Conservation (phyloP, 2,113 vertebrate genomes). For the Zapus hudsonius region DNA sequence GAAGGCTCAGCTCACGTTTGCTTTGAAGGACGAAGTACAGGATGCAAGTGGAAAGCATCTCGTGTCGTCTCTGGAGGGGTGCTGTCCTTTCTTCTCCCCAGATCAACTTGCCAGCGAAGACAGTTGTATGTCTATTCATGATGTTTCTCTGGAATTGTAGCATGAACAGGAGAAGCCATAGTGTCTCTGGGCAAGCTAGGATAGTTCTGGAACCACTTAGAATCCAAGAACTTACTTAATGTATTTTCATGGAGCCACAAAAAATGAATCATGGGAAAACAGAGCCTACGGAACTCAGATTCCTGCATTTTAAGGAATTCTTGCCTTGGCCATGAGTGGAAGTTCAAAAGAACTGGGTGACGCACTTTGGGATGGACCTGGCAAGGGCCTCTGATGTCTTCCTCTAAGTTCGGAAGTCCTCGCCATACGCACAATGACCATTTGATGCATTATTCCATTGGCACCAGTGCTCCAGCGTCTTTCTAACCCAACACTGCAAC, state of each 20-base stretch:
- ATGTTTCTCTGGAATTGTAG: not conserved
- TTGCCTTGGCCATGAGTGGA: conserved; percentile 51
- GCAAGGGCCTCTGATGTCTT: not conserved
- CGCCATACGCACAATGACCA: not conserved
- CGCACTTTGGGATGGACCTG: conserved; percentile 50
- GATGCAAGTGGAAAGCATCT: not conserved
- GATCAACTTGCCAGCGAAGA: not conserved
- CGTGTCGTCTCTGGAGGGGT: rapidly evolving
- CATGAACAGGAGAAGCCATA: not conserved
- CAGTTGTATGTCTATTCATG: not conserved
- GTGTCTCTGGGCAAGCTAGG: not conserved
- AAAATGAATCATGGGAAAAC: not conserved
- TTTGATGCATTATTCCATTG: conserved; percentile 20
- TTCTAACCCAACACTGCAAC: conserved; percentile 34
- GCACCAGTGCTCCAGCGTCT: not conserved
- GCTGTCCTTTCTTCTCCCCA: not conserved
- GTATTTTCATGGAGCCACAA: conserved; percentile 24
- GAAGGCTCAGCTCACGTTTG: not conserved
- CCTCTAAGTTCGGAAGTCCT: conserved; percentile 14
- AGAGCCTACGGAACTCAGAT: conserved; percentile 53
- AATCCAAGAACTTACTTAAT: conserved; percentile 5
- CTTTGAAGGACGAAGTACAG: not conserved
- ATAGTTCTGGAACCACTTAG: conserved; percentile 55
- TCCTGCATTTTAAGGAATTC: conserved; percentile 48
- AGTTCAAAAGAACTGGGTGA: conserved; percentile 64